Conservation (phyloP, 1,140 invertebrate species). For the Coelopa frigida region DNA sequence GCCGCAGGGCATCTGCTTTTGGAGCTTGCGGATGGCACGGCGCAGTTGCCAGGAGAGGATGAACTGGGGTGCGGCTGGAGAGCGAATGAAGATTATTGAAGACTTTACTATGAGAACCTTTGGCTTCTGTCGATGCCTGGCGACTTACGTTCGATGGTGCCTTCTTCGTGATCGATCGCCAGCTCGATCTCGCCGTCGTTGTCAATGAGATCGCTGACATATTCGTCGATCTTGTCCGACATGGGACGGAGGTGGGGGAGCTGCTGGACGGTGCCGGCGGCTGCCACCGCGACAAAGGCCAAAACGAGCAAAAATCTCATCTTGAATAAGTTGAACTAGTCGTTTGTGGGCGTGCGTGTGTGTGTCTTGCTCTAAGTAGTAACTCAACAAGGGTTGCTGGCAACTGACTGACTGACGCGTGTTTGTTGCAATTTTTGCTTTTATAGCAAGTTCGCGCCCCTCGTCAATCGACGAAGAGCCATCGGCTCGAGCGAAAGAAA, state of each 20-base stretch:
- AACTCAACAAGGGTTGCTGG: no score
- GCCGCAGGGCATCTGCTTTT: conserved; percentile 38
- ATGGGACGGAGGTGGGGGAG: conserved; percentile 11
- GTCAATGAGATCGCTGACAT: conserved; percentile 16
- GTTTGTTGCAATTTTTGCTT: no score
- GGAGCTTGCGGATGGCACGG: conserved; percentile 33
- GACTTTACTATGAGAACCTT: background rate
- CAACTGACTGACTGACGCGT: no score
- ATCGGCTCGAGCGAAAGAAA: no score
- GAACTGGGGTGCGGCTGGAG: conserved; percentile 26
- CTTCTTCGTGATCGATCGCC: conserved; percentile 19
- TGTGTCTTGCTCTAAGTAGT: no score
- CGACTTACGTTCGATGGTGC: conserved; percentile 26
- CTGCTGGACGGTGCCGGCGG: conserved; percentile 30
- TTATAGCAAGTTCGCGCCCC: no score
- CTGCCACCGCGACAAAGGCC: conserved; percentile 31
- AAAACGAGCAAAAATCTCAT: conserved; percentile 39
- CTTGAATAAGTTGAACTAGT: no score
- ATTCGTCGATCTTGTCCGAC: conserved; percentile 2
- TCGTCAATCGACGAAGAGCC: no score
- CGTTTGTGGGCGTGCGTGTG: no score
- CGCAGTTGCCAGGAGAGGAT: conserved; percentile 38
- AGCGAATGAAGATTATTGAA: background rate
- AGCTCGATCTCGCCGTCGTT: conserved; percentile 34
- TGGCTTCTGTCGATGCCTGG: background rate